phyloP scores from a whole-genome alignment of 2,113 vertebrate genomes.

The Corythaeola cristata region DNA sequence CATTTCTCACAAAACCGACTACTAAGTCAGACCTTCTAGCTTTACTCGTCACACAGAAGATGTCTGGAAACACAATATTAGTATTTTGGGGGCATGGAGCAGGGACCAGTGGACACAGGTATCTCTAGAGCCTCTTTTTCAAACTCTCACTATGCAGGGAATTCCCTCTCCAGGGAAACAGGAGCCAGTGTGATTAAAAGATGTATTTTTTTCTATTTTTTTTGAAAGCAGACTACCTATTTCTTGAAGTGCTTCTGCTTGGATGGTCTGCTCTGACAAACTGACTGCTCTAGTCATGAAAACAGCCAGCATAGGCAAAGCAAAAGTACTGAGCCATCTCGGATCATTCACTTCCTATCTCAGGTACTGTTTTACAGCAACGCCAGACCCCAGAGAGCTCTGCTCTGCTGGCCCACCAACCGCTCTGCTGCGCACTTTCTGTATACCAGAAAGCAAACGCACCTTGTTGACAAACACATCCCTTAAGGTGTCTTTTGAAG shows the following conservation, averaged over 20 bases:
- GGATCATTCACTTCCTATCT: neutral
- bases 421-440: too few relatives aligned
- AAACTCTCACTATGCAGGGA: neutral
- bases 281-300: fast-evolving
- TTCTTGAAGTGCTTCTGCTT: neutral
- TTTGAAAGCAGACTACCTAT: neutral
- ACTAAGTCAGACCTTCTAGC: neutral
- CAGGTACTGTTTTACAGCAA: neutral
- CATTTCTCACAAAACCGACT: fast-evolving
- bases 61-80: neutral
- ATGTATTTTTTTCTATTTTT: fast-evolving
- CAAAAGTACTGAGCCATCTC: neutral
- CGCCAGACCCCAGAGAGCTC: too few relatives aligned
- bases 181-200: fast-evolving
- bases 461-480: neutral
- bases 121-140: neutral
- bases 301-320: neutral
- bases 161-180: neutral
- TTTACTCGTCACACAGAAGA: neutral
- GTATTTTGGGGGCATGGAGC: neutral
- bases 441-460: too few relatives aligned
- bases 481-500: neutral
- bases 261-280: neutral
- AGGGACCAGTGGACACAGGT: neutral
- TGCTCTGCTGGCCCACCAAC: neutral